A percentile compares a stretch with the other conserved stretches of the same genome.
Evolutionary conservation across 2,797 vertebrate species (phyloP).

Genomic region (Novumbra hubbsi): DNA sequence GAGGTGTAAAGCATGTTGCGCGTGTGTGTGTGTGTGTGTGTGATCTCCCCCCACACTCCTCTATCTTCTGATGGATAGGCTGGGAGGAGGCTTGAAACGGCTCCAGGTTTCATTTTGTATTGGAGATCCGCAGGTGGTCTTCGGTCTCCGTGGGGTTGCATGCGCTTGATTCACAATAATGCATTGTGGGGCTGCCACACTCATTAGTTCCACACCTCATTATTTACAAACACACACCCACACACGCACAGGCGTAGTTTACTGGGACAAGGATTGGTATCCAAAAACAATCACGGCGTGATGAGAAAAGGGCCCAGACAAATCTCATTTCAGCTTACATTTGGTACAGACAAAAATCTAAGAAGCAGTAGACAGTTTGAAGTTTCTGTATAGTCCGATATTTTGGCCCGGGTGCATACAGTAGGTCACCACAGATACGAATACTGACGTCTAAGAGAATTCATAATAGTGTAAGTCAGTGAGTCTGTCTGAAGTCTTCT

Average conservation of each 20-base stretch:
- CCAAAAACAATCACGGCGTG: slow-evolving; percentile 41
- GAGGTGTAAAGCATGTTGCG: neutral
- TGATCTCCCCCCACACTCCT: slow-evolving; percentile 13
- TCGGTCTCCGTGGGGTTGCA: slow-evolving; percentile 33
- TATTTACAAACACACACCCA: slow-evolving; percentile 51
- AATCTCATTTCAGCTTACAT: slow-evolving; percentile 47
- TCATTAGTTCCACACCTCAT: slow-evolving; percentile 65
- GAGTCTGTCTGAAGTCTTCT: slow-evolving; percentile 12
- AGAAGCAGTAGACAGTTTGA: slow-evolving; percentile 35
- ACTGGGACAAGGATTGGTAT: slow-evolving; percentile 39
- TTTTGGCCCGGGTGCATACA: neutral
- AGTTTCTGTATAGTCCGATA: slow-evolving; percentile 25
- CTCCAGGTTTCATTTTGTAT: slow-evolving; percentile 50
- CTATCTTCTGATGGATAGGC: slow-evolving; percentile 43
- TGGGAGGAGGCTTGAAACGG: slow-evolving; percentile 28
- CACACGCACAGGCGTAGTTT: slow-evolving; percentile 18
- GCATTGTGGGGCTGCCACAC: slow-evolving; percentile 59
- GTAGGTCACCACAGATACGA: neutral
- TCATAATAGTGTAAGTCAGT: slow-evolving; percentile 6
- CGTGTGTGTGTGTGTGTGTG: neutral
- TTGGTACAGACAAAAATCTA: slow-evolving; percentile 41
- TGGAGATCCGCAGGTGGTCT: slow-evolving; percentile 58
- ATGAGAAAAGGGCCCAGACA: slow-evolving; percentile 34
- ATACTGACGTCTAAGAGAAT: slow-evolving; percentile 18
- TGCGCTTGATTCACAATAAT: slow-evolving; percentile 54